These are phyloP conservation scores for Trichomalopsis sarcophagae DNA, from an alignment of 1,140 invertebrate genomes.

Conservation along the genomic window DNA sequence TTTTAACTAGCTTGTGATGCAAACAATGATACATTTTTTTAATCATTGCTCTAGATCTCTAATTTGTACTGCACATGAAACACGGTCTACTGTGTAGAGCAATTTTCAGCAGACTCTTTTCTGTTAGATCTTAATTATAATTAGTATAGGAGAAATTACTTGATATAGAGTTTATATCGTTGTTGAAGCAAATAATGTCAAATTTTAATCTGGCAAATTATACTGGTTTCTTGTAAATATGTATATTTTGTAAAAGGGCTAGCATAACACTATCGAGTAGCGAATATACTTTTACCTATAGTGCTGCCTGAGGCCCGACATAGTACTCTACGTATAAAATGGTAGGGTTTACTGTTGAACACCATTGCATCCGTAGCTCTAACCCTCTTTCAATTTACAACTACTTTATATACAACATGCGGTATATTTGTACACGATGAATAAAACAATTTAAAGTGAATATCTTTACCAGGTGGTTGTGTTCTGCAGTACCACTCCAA, in stretches of 20 bases:
- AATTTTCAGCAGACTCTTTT: too few relatives aligned
- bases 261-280: conserved; percentile 49
- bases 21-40: not conserved
- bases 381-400: conserved; percentile 5
- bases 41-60: not conserved
- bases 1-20: not conserved
- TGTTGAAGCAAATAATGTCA: not conserved
- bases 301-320: conserved; percentile 8
- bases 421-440: conserved; percentile 46
- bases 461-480: conserved; percentile 63
- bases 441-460: conserved; percentile 32
- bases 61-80: too few relatives aligned
- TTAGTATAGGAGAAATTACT: not conserved
- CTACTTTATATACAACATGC: conserved; percentile 49
- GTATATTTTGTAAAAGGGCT: conserved; percentile 3
- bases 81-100: too few relatives aligned
- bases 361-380: too few relatives aligned
- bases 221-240: conserved; percentile 5
- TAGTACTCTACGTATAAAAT: conserved; percentile 40
- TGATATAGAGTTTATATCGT: not conserved
- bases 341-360: too few relatives aligned
- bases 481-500: conserved; percentile 63
- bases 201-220: not conserved
- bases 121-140: not conserved
- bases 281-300: conserved; percentile 40